Base-by-base conservation (phyloP, 2,888 invertebrate genomes). In the Conops quadrifasciatus region DNA sequence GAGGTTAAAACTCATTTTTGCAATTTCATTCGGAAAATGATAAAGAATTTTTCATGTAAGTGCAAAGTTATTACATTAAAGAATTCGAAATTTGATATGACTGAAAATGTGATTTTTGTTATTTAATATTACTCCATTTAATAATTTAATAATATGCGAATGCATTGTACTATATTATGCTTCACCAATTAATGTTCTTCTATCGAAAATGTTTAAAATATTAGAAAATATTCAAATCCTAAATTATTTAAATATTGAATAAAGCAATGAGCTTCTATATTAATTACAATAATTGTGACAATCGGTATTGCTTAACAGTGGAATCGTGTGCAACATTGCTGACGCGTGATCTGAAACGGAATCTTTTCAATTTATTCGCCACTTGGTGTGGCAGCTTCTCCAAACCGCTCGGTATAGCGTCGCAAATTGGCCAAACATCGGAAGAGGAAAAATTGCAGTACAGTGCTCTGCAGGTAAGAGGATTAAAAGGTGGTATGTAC, bases 1-100 rank as follows among this genome's bases (percentile, higher is more conserved):
- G 96, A 97, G 80, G 94, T 98, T 69, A 92, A 96, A 71, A 89
- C 95, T 30, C 96, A 97, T 80, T 98, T 98, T 86, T 96, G 97
- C 75, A 94, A 95, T 84, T 97, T 98, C 84, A 92, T 98, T 78
- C 90, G 94, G 28, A 94, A 97, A 83, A 93, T 98, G 87, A 93
- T 98, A 79, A 94, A 94, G 83, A 95, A 95, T 85, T 97, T 97
- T 83, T 93, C 95, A 70, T 83, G 96, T 96, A 87, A 91, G 93
- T 88, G 69, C 26, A n/a, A 13, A 47, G 51, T 62, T n/a, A n/a
- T n/a, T n/a, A n/a, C n/a, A n/a, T n/a, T n/a, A n/a, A 36, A 36
- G 36, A 36, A 36, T 9, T 36, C 9, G 15, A 21, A 58, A n/a
- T 58, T 21, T 19, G 30, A 19, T 60, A 43, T 4, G 26, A n/a